phyloP scores from a whole-genome alignment of 2,797 vertebrate genomes.

The Tinamus major region DNA sequence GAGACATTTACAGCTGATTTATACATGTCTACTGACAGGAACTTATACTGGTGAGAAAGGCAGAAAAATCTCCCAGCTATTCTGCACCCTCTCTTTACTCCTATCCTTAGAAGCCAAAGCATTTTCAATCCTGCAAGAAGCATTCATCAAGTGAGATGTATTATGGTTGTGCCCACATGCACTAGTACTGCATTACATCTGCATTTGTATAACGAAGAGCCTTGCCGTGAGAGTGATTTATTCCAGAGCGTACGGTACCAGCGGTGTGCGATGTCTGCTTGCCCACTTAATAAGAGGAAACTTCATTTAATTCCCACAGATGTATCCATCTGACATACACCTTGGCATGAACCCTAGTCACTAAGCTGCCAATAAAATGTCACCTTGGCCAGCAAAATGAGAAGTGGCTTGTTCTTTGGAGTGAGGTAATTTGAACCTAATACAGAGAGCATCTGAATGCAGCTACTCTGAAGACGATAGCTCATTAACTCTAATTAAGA shows the following conservation, averaged over 20 bases:
- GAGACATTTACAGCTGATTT: background rate
- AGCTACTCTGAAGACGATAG: constrained; percentile 20
- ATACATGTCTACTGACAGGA: background rate
- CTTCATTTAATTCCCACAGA: constrained; percentile 25
- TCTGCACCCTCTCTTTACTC: background rate
- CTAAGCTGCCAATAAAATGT: background rate
- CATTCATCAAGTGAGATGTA: background rate
- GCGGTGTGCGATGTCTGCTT: background rate
- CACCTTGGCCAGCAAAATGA: constrained; percentile 18
- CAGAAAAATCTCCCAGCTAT: background rate
- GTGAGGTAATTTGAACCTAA: background rate
- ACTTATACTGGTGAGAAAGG: background rate
- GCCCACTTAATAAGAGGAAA: background rate
- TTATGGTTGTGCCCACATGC: background rate
- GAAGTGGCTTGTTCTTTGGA: background rate
- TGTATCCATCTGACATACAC: background rate
- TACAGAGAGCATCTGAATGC: background rate
- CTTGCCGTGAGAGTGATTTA: background rate
- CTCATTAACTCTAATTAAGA: constrained; percentile 55
- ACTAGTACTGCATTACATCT: constrained; percentile 52
- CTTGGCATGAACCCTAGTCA: background rate
- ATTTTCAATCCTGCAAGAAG: background rate
- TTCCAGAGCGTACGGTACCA: background rate
- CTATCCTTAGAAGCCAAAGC: background rate
- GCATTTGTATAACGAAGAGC: constrained; percentile 49